Evolutionary conservation across 2,797 vertebrate genomes (phyloP), one percentile per base, ranked within the genome.

Genomic region (Allobates femoralis): DNA sequence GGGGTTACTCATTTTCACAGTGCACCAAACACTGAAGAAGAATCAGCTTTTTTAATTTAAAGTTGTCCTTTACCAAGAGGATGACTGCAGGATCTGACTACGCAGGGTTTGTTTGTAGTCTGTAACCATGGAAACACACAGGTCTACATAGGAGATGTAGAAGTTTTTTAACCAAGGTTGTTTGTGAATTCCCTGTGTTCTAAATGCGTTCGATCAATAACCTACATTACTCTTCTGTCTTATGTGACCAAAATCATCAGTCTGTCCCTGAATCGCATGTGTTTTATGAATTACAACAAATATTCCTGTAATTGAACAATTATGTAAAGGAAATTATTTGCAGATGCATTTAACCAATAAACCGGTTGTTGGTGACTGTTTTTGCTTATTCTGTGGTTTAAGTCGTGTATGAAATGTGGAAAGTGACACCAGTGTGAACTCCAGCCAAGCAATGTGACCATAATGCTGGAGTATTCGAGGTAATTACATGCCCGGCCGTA

Each of bases 301-400:
- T 46, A 50, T 41, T 60, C 32, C 23, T 14, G 28, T 62, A 60
- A n/a, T 26, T 26, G 14, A 41, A 26, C 23, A n/a, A 62, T 79
- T 58, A 60, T n/a, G 21, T 58, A 58, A 60, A 34, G 23, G 56
- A n/a, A 46, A 41, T 41, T 56, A 41, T 79, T 56, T 79, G 77
- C 21, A 41, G 32, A n/a, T 41, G 32, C n/a, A 8, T 41, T 79
- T 18, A 60, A 55, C 19, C 28, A 26, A 34, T 78, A 34, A 78
- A 50, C 21, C 32, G 60, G 56, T 50, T 32, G 16, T 3, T 26
- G 37, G 26, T 79, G 56, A 79, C 37, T 14, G 51, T 60, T 79
- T 37, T 21, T 56, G 41, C 55, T 78, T 37, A 34, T 58, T 78
- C 32, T 62, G n/a, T 62, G 77, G 56, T 79, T 26, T 55, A 77